A percentile compares a stretch with the other conserved stretches of the same genome.
Evolutionary conservation across 2,888 invertebrate species (phyloP).

Genomic region (Acheta domesticus): DNA sequence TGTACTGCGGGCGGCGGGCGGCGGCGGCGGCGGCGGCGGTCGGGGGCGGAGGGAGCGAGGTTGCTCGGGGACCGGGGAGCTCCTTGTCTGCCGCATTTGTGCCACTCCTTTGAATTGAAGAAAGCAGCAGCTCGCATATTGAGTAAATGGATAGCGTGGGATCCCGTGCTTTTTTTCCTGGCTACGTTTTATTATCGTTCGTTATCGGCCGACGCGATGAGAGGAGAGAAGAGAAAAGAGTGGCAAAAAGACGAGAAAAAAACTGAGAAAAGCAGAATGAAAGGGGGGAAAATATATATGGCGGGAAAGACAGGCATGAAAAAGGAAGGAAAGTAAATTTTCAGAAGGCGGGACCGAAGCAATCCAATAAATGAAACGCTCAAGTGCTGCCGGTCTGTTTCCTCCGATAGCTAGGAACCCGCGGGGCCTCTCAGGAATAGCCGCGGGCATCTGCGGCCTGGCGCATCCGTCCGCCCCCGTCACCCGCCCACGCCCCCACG

Average conservation of each 20-base stretch:
- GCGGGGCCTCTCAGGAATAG: neutral
- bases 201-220: slow-evolving; percentile 19
- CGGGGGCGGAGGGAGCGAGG: too few species aligned
- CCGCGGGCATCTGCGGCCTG: neutral
- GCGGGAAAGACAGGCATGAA: slow-evolving; percentile 7
- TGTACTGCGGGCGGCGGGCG: neutral
- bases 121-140: slow-evolving; percentile 18
- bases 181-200: slow-evolving; percentile 26
- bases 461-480: neutral
- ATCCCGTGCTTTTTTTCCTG: slow-evolving; percentile 20
- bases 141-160: slow-evolving; percentile 23
- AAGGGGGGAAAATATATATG: neutral
- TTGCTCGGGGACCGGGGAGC: neutral
- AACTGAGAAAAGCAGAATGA: neutral
- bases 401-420: neutral
- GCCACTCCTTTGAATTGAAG: slow-evolving; percentile 22
- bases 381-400: slow-evolving; percentile 20
- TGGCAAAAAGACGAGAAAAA: neutral
- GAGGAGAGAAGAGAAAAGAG: neutral
- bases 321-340: slow-evolving; percentile 19
- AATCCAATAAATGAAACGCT: slow-evolving; percentile 32
- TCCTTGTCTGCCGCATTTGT: slow-evolving; percentile 18
- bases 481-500: too few species aligned
- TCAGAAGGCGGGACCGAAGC: slow-evolving; percentile 24
- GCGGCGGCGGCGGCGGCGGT: too few species aligned